Base-by-base conservation (phyloP, 1,140 invertebrate genomes). In the Drosophila pachea region DNA sequence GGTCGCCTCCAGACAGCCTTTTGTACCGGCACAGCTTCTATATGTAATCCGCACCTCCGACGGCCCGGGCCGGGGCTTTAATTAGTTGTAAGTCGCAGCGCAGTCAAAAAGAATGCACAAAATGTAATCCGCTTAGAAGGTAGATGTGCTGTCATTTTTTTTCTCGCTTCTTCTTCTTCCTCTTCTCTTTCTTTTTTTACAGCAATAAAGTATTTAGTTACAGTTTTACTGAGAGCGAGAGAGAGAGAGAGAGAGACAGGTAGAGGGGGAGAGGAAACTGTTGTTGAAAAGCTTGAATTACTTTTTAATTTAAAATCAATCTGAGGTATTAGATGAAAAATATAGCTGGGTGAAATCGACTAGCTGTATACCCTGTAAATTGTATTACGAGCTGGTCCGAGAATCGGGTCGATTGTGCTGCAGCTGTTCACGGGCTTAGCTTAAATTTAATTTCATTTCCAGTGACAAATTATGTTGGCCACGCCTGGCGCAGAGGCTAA, bases 191-290 rank as follows among this genome's bases (percentile, higher is more conserved):
- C 14, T 43, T 43, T 62, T 73, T 63, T 14, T 40, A 42, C 29
- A 43, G 36, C 38, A 83, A 83, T 83, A 84, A 83, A 83, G 78
- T 82, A 82, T 82, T 82, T 82, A 84, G 78, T 82, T 81, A 82
- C 78, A 74, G 66, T 68, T 29, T 16, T 38, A 33, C 38, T 40
- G 43, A n/a, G 9, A 31, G 36, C 5, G n/a, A n/a, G n/a, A n/a
- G n/a, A n/a, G n/a, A n/a, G n/a, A n/a, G n/a, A n/a, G n/a, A n/a
- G n/a, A n/a, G n/a, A n/a, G n/a, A n/a, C n/a, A n/a, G n/a, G n/a
- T n/a, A n/a, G n/a, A n/a, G n/a, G n/a, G n/a, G n/a, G n/a, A n/a
- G n/a, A 84, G 78, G 78, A 78, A 83, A 84, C 78, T 83, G 72
- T 64, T 78, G 73, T 73, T 83, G 75, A 82, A 75, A 7, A 22